A percentile compares a stretch with the other conserved stretches of the same genome.
phyloP scores from a whole-genome alignment of 2,797 vertebrate species.

The Alectoris magna region DNA sequence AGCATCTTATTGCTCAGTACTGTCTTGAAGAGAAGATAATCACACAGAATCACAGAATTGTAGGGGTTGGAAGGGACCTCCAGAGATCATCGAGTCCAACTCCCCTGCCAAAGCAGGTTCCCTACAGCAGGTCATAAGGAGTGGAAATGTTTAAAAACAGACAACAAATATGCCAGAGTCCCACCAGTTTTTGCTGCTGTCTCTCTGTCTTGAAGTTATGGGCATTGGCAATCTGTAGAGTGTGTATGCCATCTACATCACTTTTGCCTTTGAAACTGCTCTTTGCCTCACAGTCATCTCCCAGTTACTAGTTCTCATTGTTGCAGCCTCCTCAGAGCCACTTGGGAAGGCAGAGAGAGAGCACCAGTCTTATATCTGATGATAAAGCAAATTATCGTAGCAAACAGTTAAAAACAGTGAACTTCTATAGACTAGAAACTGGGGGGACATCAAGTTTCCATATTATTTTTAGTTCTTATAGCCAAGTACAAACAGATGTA shows the following conservation, averaged over 20 bases:
- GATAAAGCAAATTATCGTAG: background rate
- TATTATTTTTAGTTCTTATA: background rate
- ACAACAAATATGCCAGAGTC: background rate
- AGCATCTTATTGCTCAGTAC: background rate
- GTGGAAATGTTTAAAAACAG: background rate
- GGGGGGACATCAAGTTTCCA: background rate
- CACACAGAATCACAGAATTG: too few relatives aligned
- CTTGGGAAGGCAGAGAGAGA: background rate
- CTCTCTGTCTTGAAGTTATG: constrained; percentile 28
- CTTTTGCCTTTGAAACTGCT: background rate
- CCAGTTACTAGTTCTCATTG: background rate
- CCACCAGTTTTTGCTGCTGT: background rate
- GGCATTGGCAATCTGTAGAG: background rate
- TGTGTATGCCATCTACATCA: background rate
- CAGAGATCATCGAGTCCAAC: too few relatives aligned
- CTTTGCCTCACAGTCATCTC: background rate
- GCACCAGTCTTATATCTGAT: background rate
- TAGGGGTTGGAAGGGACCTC: too few relatives aligned
- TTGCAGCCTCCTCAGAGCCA: background rate
- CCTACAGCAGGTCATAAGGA: background rate
- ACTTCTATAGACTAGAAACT: background rate
- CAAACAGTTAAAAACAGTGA: background rate
- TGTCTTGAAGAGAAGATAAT: background rate
- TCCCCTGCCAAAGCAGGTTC: too few relatives aligned
- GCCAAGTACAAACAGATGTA: background rate